Base-by-base conservation (phyloP, 2,888 invertebrate species). In the Dicycla oo region DNA sequence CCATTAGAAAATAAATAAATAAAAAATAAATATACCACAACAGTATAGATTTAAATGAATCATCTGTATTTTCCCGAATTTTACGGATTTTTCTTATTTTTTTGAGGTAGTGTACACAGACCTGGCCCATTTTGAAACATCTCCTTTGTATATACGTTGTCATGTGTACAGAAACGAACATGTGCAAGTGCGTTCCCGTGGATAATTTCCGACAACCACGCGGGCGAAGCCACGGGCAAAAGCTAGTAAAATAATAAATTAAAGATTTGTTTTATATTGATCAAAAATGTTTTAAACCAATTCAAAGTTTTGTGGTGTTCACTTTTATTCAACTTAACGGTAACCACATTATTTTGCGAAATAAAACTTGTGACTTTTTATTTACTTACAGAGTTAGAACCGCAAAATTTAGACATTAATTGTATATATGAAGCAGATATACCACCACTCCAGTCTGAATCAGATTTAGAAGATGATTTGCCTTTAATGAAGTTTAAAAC, bases 221-320 rank as follows among this genome's bases (percentile, higher is more conserved):
- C 4, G 30, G 4, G 2, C 30, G 4, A 30, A 30, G 4, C 2
- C 4, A 4, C 4, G 2, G 2, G 2, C 2, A 4, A 30, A 30
- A 30, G 4, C 4, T 3, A 3, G 30, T 30, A 4, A 3, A 30
- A 30, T 30, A 3, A 2, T 2, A 30, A 30, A 4, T 30, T n/a
- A n/a, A n/a, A 30, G 2, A 4, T 4, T 4, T 30, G 2, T 3
- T 30, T 2, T 30, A 20, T 6, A 8, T 3, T n/a, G 11, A 49
- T 49, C n/a, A n/a, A 2, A n/a, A 49, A n/a, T 49, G n/a, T 49
- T 49, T n/a, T n/a, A 20, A 47, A 47, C 3, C 10, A 47, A 20
- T 8, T 47, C 18, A 20, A 18, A 47, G 23, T 26, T 26, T 54
- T 18, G 18, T 18, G 26, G 7, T 18, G 26, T 18, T 54, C 10